phyloP scores from a whole-genome alignment of 2,888 invertebrate genomes.

The Drosophila gaucha region DNA sequence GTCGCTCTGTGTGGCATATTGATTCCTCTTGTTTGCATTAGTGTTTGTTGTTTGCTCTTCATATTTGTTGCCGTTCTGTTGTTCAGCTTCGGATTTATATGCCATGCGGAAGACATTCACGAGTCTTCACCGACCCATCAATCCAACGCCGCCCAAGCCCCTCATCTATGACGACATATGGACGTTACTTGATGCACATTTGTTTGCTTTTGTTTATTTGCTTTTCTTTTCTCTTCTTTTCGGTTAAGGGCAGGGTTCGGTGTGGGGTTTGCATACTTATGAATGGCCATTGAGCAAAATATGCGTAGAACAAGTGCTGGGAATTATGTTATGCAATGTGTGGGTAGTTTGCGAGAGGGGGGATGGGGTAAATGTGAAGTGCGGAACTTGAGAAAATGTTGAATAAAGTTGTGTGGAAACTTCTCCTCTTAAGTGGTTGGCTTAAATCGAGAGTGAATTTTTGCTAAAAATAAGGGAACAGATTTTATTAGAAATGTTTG shows the following conservation, averaged over 20 bases:
- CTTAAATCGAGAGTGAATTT: slow-evolving; percentile 12
- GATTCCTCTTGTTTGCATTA: slow-evolving; percentile 75
- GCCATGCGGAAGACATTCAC: slow-evolving; percentile 44
- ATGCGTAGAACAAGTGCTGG: slow-evolving; percentile 62
- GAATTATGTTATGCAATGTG: slow-evolving; percentile 50
- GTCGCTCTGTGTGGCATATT: slow-evolving; percentile 55
- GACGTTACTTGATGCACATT: slow-evolving; percentile 69
- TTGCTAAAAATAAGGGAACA: background rate
- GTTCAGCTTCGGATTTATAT: slow-evolving; percentile 56
- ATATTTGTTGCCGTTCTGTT: slow-evolving; percentile 64
- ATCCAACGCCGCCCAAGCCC: background rate
- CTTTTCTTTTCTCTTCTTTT: slow-evolving; percentile 22
- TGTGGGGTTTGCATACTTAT: slow-evolving; percentile 31
- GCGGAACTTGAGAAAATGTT: slow-evolving; percentile 30
- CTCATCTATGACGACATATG: slow-evolving; percentile 57
- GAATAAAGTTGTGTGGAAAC: slow-evolving; percentile 9
- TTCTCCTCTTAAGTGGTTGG: slow-evolving; percentile 17
- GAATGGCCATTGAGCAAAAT: slow-evolving; percentile 70
- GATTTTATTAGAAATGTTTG: background rate
- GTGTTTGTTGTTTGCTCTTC: slow-evolving; percentile 74
- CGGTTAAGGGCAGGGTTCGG: background rate
- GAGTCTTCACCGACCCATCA: slow-evolving; percentile 21
- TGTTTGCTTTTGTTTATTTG: slow-evolving; percentile 73
- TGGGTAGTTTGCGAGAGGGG: background rate
- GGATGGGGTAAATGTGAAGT: slow-evolving; percentile 4